Evolutionary conservation across 2,113 vertebrate species (phyloP).

Genomic region (Merops nubicus): DNA sequence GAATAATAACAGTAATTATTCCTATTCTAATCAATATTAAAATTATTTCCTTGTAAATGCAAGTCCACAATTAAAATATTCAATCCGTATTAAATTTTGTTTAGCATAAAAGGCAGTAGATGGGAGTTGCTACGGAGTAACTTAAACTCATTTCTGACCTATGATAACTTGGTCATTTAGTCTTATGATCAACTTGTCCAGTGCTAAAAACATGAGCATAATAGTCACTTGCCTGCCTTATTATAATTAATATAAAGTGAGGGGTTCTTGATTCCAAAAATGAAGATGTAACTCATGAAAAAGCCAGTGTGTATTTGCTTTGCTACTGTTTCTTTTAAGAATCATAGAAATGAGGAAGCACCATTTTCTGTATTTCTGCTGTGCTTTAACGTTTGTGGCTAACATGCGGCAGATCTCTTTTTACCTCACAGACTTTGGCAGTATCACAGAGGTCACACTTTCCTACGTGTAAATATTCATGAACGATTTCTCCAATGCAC

Average conservation of each 20-base stretch:
- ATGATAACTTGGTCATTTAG: not conserved
- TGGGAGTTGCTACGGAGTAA: not conserved
- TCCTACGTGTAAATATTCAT: conserved; percentile 45
- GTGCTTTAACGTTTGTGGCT: not conserved
- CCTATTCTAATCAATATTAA: not conserved
- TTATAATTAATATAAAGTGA: not conserved
- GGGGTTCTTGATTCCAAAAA: not conserved
- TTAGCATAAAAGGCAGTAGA: not conserved
- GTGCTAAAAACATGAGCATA: not conserved
- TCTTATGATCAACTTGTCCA: not conserved
- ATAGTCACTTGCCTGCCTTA: not conserved
- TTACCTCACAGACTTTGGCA: conserved; percentile 35
- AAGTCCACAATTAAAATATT: not conserved
- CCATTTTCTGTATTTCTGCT: not conserved
- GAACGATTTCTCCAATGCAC: conserved; percentile 6
- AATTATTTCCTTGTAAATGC: not conserved
- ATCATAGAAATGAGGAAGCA: not conserved
- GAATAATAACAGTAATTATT: conserved; percentile 12
- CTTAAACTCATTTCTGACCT: not conserved
- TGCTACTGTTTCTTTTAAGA: not conserved
- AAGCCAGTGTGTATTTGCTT: not conserved
- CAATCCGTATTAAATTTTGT: not conserved
- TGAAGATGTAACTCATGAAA: not conserved
- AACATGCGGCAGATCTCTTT: not conserved
- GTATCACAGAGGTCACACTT: conserved; percentile 40